phyloP scores from a whole-genome alignment of 1,140 invertebrate species.

The Brachionus koreanus region DNA sequence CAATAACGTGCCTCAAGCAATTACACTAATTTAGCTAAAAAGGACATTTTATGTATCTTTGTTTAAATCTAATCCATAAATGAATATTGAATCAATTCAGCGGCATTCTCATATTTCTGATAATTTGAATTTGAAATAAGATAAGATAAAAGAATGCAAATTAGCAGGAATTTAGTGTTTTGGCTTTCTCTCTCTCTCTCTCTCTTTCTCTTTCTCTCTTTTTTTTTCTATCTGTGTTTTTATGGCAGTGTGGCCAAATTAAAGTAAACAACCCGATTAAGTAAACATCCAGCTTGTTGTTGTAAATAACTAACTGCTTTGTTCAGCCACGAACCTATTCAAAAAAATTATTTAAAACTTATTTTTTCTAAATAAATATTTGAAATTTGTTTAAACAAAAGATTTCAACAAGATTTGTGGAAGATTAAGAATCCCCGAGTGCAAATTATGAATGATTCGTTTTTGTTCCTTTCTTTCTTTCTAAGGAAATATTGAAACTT shows the following conservation, averaged over 20 bases:
- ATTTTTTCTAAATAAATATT: not conserved
- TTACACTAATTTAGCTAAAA: not conserved
- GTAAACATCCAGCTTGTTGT: not conserved
- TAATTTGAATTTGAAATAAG: slow-evolving; percentile 23
- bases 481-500: slow-evolving; percentile 7
- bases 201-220: not conserved
- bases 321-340: not conserved
- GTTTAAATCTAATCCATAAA: not conserved
- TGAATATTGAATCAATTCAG: not conserved
- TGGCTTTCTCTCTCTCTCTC: not conserved
- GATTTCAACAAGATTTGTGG: not conserved
- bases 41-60: not conserved
- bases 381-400: not conserved
- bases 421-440: not conserved
- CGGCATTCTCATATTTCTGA: not conserved
- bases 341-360: not conserved
- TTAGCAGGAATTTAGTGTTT: not conserved
- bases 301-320: not conserved
- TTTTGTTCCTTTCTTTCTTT: not conserved
- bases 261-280: not conserved
- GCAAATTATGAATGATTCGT: not conserved
- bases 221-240: not conserved
- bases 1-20: not conserved
- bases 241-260: not conserved
- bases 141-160: slow-evolving; percentile 12